These are phyloP conservation scores for Thyatira batis DNA, from an alignment of 2,888 invertebrate genomes.

Conservation along the genomic window DNA sequence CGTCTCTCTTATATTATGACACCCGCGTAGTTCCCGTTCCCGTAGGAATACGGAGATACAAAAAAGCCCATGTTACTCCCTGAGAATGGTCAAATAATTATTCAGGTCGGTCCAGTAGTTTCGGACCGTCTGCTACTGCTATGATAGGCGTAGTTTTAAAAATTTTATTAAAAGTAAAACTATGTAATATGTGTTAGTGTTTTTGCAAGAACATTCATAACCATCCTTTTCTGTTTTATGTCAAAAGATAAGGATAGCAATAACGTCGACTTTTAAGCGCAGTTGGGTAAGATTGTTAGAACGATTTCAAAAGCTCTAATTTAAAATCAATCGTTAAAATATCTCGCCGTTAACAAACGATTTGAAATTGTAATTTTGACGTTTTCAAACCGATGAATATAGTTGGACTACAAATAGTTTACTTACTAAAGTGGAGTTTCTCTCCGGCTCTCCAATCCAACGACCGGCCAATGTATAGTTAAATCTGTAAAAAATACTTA, in stretches of 20 bases:
- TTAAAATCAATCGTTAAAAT: not conserved
- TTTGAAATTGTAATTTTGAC: slow-evolving; percentile 1
- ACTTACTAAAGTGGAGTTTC: slow-evolving; percentile 64
- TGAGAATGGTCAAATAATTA: too few species aligned
- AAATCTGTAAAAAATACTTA: slow-evolving; percentile 46
- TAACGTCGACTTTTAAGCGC: not conserved
- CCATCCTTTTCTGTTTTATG: not conserved
- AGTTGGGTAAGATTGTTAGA: not conserved
- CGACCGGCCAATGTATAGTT: slow-evolving; percentile 64
- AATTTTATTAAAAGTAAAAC: too few species aligned
- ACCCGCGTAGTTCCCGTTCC: too few species aligned
- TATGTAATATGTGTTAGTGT: too few species aligned
- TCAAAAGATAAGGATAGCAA: not conserved
- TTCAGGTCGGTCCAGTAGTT: too few species aligned
- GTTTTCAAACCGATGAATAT: not conserved
- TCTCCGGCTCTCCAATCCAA: slow-evolving; percentile 67
- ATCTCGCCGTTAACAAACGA: not conserved
- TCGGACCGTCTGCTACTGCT: too few species aligned
- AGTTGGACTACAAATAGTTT: too few species aligned
- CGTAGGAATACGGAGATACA: too few species aligned
- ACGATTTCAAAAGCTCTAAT: not conserved
- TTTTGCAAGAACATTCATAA: not conserved
- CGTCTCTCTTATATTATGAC: too few species aligned
- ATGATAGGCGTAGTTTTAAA: too few species aligned
- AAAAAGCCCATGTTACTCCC: too few species aligned